A percentile compares a stretch with the other conserved stretches of the same genome.
phyloP scores from a whole-genome alignment of 2,113 vertebrate species.

The Pardalotus punctatus region DNA sequence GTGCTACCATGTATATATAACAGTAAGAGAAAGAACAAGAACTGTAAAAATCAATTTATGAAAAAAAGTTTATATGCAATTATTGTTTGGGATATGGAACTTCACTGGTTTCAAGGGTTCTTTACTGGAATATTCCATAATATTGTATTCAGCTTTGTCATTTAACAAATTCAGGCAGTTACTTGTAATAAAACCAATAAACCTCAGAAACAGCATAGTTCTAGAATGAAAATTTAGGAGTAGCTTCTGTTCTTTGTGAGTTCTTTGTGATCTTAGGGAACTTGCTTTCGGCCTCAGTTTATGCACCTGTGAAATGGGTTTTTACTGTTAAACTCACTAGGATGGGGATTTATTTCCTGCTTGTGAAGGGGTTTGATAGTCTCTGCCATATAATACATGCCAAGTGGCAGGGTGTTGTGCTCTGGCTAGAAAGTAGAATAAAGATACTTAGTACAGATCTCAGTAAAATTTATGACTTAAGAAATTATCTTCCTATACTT shows the following conservation, averaged over 20 bases:
- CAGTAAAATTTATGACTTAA: neutral
- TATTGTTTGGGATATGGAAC: neutral
- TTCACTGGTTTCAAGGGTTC: neutral
- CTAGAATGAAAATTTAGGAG: neutral
- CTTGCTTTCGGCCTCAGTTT: neutral
- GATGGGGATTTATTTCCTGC: neutral
- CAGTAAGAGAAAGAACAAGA: neutral
- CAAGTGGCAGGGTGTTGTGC: neutral
- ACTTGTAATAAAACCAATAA: neutral
- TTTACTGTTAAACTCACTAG: neutral
- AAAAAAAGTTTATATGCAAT: neutral
- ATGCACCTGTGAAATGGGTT: constrained; percentile 5
- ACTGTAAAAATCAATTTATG: neutral
- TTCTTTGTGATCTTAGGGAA: neutral
- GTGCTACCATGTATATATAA: neutral
- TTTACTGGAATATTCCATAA: neutral
- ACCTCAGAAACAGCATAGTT: neutral
- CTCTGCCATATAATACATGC: neutral
- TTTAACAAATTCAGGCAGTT: neutral
- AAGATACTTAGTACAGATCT: neutral
- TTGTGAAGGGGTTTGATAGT: neutral
- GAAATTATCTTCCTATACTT: neutral
- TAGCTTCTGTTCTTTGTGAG: neutral
- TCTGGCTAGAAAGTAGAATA: neutral
- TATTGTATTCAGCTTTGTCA: neutral